phyloP scores from a whole-genome alignment of 1,140 invertebrate genomes.

The Trissolcus basalis region DNA sequence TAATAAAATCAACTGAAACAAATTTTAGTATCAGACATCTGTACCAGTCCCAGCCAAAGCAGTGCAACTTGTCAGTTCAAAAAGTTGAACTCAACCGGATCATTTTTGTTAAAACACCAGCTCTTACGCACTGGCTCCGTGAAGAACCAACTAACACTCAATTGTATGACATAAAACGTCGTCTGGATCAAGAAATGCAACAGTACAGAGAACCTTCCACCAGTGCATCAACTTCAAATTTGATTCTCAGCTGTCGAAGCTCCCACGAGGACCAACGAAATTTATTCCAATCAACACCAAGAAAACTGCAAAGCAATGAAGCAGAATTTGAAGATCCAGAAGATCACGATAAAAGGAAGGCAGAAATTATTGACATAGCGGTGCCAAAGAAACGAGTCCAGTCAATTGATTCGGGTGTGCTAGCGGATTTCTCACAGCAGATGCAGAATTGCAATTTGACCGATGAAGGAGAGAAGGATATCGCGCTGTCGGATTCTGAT shows the following conservation, averaged over 20 bases:
- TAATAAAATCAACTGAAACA: no score
- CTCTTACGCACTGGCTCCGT: constrained; percentile 8
- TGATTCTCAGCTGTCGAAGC: not conserved
- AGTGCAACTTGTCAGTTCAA: constrained; percentile 36
- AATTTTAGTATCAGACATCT: no score
- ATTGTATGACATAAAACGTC: constrained; percentile 33
- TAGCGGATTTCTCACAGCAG: constrained; percentile 49
- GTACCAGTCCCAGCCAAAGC: constrained; percentile 3
- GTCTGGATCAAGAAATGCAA: constrained; percentile 47
- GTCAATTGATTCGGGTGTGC: constrained; percentile 66
- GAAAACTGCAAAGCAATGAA: not conserved
- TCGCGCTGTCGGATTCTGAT: constrained; percentile 26
- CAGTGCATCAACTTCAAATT: no score
- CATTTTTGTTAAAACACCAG: constrained; percentile 35
- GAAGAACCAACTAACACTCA: constrained; percentile 16
- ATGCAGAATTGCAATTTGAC: constrained; percentile 30
- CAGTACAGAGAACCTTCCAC: constrained; percentile 9
- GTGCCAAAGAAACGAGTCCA: constrained; percentile 36
- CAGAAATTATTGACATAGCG: not conserved
- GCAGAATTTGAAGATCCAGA: constrained; percentile 13
- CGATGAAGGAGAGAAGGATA: constrained; percentile 29
- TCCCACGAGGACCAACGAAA: not conserved
- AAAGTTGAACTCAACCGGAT: constrained; percentile 46
- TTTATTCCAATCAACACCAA: no score
- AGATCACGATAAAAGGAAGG: constrained; percentile 1